Evolutionary conservation across 2,888 invertebrate genomes (phyloP), one percentile per base, ranked within the genome.

Genomic region (Stenodera caucasica): DNA sequence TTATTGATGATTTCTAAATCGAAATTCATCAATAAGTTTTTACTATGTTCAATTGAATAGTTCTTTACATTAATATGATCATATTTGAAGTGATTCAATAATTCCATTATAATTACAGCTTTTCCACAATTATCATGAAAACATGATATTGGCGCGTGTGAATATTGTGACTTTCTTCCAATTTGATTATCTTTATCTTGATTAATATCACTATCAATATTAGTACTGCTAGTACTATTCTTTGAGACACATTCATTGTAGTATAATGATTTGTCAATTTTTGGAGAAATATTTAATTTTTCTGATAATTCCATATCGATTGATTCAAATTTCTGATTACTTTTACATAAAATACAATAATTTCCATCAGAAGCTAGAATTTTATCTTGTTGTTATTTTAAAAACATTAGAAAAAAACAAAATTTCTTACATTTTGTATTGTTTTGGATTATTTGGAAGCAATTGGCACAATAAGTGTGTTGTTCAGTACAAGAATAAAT

Each of bases 81-180:
- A 55, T 75, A 75, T 58, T 74, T 74, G 63, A 78, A 80, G 61
- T 80, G 80, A 51, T 69, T 70, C 11, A 72, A 67, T 58, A 78
- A 77, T 3, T 77, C 73, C 12, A 76, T 75, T 23, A 75, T 62
- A 0, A 78, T 76, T 14, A 80, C 73, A 30, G 77, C 72, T 66
- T 76, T 78, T 40, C 71, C 69, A 62, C 80, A 80, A 29, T 69
- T 70, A 59, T 73, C 71, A 58, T 79, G 78, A 12, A 78, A 78
- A 63, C 80, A 80, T 50, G 64, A 67, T 37, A 75, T 63, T 11
- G 73, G 75, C 12, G 9, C 3, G 11, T 9, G 26, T 32, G 9
- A 45, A 52, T 53, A 49, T 64, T 15, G 60, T 56, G 15, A 23
- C 37, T n/a, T 50, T 32, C 1, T 21, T 52, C 9, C 18, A 30